Evolutionary conservation across 2,797 vertebrate genomes (phyloP), one percentile per base, ranked within the genome.

Genomic region (Pterois miles): DNA sequence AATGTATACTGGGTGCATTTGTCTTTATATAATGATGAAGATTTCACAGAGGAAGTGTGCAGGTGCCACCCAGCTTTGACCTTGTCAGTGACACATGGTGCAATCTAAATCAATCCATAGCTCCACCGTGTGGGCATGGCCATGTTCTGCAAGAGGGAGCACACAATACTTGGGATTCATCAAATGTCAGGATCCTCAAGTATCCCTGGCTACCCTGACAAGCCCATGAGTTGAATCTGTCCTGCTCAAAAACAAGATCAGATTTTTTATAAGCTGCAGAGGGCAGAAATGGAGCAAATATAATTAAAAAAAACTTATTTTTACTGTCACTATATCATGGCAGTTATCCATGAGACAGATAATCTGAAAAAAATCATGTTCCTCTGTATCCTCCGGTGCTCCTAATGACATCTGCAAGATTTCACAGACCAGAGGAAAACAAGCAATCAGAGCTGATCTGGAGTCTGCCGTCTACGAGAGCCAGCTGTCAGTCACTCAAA

Each of bases 121-220:
- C 93, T 84, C 93, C 92, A 91, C 83, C 93, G 78, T 84, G 89
- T 94, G 94, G 90, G 63, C 68, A 81, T 38, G 78, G 20, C 1
- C 2, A 1, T 4, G 14, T 75, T 72, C 43, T 91, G 82, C 89
- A 92, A 66, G 65, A 70, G 14, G 36, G 67, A 80, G 76, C 59
- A 64, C 36, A 81, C 75, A 67, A 69, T 27, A 25, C 18, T 58
- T 74, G 23, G 54, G 65, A 80, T 81, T 80, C 62, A 83, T 78
- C 65, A 76, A 70, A 62, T 1, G 27, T 58, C 65, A 70, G 48
- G 38, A 58, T 66, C 20, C 20, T 66, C 36, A 27, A 64, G 71
- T 53, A 62, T n/a, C n/a, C n/a, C n/a, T n/a, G n/a, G n/a, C n/a
- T n/a, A 7, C 9, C 5, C 34, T 14, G 8, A 76, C 31, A 27